Evolutionary conservation across 2,797 vertebrate species (phyloP).

Genomic region (Sorex maritimensis): DNA sequence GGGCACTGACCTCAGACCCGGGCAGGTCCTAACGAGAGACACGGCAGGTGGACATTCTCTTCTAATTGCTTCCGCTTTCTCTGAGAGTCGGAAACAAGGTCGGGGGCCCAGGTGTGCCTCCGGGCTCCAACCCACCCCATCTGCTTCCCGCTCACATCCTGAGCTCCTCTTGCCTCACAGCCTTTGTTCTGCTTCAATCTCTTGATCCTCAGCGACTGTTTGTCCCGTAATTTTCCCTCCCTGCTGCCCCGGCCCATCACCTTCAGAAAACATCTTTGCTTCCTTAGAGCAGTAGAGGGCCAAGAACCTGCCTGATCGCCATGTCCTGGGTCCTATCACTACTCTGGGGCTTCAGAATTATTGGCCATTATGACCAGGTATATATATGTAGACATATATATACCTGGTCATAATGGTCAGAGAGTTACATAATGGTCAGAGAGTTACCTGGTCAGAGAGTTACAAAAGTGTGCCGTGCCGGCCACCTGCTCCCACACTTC

Average conservation of each 20-base stretch:
- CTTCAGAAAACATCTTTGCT: neutral
- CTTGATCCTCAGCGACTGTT: neutral
- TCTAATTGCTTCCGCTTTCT: neutral
- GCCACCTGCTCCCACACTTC: too few species aligned
- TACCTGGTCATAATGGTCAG: too few species aligned
- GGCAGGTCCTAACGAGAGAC: neutral
- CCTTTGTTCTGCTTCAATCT: neutral
- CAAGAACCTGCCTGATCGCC: neutral
- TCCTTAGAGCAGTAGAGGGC: neutral
- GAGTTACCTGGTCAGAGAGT: too few species aligned
- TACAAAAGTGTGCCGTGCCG: neutral
- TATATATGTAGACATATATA: too few species aligned
- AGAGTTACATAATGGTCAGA: too few species aligned
- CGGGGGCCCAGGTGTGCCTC: neutral
- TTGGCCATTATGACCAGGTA: neutral
- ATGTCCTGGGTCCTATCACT: neutral
- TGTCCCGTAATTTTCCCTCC: neutral
- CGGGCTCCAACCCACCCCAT: accelerated
- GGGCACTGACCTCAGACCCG: neutral
- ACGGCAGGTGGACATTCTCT: neutral
- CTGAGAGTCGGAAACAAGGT: neutral
- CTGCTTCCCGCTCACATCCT: neutral
- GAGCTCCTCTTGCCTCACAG: neutral
- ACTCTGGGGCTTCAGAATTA: neutral
- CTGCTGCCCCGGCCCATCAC: neutral